These are phyloP conservation scores for Macquaria australasica DNA, from an alignment of 2,113 vertebrate species.

Conservation along the genomic window DNA sequence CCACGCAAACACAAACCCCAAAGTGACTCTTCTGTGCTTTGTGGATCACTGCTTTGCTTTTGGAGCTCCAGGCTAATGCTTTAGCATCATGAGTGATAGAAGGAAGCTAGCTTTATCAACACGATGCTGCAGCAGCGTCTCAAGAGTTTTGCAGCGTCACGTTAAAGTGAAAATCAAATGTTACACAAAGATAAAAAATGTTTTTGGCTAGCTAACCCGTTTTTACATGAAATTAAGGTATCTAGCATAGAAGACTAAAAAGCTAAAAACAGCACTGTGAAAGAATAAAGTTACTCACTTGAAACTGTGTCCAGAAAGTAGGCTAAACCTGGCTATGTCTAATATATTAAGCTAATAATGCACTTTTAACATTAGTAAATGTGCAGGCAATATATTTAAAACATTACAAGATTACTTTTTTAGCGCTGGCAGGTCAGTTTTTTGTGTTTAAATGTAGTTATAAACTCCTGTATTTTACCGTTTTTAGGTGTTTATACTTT, in stretches of 20 bases:
- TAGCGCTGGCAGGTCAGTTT: background rate
- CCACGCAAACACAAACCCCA: slow-evolving; percentile 44
- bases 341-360: background rate
- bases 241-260: background rate
- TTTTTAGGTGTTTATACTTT: background rate
- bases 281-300: background rate
- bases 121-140: background rate
- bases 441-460: background rate
- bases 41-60: slow-evolving; percentile 19
- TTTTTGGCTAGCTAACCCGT: too few species aligned
- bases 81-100: slow-evolving; percentile 3
- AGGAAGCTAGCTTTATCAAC: background rate
- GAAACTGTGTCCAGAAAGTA: background rate
- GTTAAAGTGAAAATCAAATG: background rate
- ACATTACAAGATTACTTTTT: background rate
- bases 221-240: background rate
- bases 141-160: background rate
- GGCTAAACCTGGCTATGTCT: background rate
- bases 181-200: background rate
- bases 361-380: background rate
- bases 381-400: background rate
- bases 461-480: background rate
- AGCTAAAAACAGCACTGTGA: too few species aligned
- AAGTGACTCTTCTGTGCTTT: slow-evolving; percentile 32
- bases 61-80: slow-evolving; percentile 27